These are phyloP conservation scores for Helicorthomorpha holstii DNA, from an alignment of 1,140 invertebrate species.

Conservation along the genomic window DNA sequence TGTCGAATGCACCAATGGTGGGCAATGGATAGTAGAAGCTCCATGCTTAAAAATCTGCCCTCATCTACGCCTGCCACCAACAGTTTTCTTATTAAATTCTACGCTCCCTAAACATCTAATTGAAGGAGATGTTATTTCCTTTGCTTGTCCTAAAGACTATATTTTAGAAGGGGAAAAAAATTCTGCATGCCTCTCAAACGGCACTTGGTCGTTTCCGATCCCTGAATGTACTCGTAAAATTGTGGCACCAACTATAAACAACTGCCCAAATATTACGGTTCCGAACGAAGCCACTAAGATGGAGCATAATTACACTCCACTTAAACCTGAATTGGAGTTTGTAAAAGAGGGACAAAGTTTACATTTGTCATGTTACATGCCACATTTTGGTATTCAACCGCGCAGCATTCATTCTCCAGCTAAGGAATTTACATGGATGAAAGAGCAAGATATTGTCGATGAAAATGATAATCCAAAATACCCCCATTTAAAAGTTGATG, in stretches of 20 bases:
- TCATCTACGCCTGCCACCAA: not conserved
- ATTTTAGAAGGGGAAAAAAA: not conserved
- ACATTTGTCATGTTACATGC: not conserved
- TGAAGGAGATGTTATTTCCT: not conserved
- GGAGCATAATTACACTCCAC: too few relatives aligned
- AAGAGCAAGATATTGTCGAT: not conserved
- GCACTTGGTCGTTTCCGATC: not conserved
- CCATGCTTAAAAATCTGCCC: not conserved
- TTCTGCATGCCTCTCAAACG: not conserved
- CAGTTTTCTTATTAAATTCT: not conserved
- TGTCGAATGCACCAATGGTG: not conserved
- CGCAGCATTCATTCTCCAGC: not conserved
- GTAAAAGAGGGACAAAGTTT: not conserved
- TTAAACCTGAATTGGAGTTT: not conserved
- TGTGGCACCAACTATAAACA: too few relatives aligned
- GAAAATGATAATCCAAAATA: not conserved
- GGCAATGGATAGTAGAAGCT: not conserved
- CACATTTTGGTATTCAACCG: not conserved
- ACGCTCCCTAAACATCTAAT: not conserved
- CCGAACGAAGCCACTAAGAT: too few relatives aligned
- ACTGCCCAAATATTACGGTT: too few relatives aligned
- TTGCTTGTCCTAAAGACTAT: not conserved
- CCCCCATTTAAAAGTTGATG: not conserved
- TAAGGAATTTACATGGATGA: slow-evolving; percentile 1
- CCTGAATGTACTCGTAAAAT: too few relatives aligned